Base-by-base conservation (phyloP, 92 coral and sea anemone species). In the Palythoa caribaeorum region DNA sequence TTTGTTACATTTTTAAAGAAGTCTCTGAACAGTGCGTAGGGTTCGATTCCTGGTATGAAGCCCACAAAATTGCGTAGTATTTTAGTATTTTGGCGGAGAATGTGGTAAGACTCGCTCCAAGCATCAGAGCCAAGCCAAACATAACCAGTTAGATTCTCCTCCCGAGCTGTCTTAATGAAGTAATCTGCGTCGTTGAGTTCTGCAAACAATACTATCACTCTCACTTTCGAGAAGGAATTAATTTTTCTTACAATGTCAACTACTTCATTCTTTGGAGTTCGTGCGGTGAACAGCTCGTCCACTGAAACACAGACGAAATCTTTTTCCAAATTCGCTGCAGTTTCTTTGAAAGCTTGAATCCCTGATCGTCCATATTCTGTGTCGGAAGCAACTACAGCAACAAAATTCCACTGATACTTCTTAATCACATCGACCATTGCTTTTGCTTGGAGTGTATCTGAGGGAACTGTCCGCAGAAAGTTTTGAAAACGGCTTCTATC, bases 111-210 rank as follows among this genome's bases (percentile, higher is more conserved):
- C 37, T 81, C 84, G 15, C 94, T 87, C 73, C 88, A 92, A 13
- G 96, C 96, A 66, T 92, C 96, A 1, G 96, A 94, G 12, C 96
- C 96, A 7, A 94, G 88, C 96, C 96, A 94, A n/a, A 94, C 75
- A 89, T 92, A 89, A 9, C 89, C 96, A 21, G 88, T 87, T 38
- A 94, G 59, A 55, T 94, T 94, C 74, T 89, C 91, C 53, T 84
- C 92, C 11, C 80, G 83, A 1, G 96, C 96, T 5, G 87, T 71
- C 71, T 83, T 80, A 3, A 94, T 73, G 60, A 94, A 92, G 54
- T 92, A 92, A 9, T 91, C 88, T 0, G 96, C 96, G 65, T 94
- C 96, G 83, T 94, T 89, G 39, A 83, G 78, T 44, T 94, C 96
- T 17, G 96, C 96, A 54, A 94, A 94, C 7, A 94, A 89, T 6